Conservation (phyloP, 2,113 vertebrate genomes). For the Podarcis cretensis region DNA sequence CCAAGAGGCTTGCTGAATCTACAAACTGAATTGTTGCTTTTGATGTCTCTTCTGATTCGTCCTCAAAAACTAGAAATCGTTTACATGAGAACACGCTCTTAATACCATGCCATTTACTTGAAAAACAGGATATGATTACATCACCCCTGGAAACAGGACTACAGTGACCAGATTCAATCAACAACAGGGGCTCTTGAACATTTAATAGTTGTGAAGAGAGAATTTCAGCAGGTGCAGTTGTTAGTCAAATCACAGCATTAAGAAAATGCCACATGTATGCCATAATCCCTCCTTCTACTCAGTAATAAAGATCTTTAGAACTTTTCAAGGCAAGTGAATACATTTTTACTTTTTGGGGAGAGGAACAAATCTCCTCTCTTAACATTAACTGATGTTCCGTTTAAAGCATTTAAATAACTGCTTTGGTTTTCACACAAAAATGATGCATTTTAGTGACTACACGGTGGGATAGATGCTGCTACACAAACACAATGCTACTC, state of each 20-base stretch:
- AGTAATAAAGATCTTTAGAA: neutral
- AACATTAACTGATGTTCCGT: neutral
- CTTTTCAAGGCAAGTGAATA: neutral
- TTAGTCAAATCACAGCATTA: neutral
- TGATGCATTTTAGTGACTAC: neutral
- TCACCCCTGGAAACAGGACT: slow-evolving; percentile 15
- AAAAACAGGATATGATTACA: slow-evolving; percentile 31
- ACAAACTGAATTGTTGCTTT: neutral
- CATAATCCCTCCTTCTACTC: neutral
- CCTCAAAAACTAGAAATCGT: neutral
- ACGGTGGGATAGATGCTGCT: neutral
- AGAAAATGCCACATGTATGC: neutral
- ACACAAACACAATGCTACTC: neutral
- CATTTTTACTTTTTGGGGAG: neutral
- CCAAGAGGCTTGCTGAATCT: neutral
- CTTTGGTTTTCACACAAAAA: neutral
- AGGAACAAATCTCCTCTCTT: neutral
- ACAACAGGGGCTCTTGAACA: neutral
- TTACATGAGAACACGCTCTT: slow-evolving; percentile 16
- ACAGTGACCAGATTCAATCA: slow-evolving; percentile 20
- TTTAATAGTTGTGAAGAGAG: neutral
- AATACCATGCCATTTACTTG: neutral
- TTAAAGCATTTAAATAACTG: neutral
- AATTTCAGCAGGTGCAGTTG: slow-evolving; percentile 4
- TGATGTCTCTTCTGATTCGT: neutral